Base-by-base conservation (phyloP, 2,888 invertebrate species). In the Himalopsyche tibetana region DNA sequence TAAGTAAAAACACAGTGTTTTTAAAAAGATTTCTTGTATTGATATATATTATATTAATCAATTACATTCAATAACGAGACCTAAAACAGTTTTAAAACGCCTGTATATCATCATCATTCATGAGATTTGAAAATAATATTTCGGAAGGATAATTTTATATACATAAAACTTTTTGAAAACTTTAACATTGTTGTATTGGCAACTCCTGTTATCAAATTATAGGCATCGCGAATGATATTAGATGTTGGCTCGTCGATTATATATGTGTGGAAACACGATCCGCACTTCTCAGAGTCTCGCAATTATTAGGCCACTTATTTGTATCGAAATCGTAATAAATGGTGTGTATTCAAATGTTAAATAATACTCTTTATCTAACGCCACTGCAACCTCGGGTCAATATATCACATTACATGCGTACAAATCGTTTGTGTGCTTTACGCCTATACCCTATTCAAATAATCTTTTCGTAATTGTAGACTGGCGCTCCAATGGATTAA, bases 291-390 rank as follows among this genome's bases (percentile, higher is more conserved):
- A 1, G 28, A 15, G 63, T 28, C 28, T 63, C 63, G 63, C 63
- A 63, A 63, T 63, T 63, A 63, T 51, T 51, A 15, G 63, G 19
- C 63, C 63, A 63, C 63, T 63, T 63, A 63, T 63, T 63, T 28
- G 19, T 63, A 63, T 63, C 63, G 63, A 63, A 63, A 63, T 63
- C 63, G 19, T 28, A 63, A 63, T 63, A 63, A 63, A 63, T 28
- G n/a, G 19, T 63, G 63, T 63, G 63, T 63, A 63, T 63, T 63
- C 63, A 63, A 63, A 63, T 63, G 63, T 63, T 63, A 63, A 63
- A 63, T 63, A 63, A 63, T 63, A 63, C n/a, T 63, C 19, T 63
- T 63, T 63, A 63, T 63, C 19, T 5, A 63, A 63, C 63, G 63
- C 19, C 19, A 63, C 63, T 63, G 19, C 63, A 63, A 63, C 63